Evolutionary conservation across 1,140 invertebrate species (phyloP), one percentile per base, ranked within the genome.

Genomic region (Babylonia areolata): DNA sequence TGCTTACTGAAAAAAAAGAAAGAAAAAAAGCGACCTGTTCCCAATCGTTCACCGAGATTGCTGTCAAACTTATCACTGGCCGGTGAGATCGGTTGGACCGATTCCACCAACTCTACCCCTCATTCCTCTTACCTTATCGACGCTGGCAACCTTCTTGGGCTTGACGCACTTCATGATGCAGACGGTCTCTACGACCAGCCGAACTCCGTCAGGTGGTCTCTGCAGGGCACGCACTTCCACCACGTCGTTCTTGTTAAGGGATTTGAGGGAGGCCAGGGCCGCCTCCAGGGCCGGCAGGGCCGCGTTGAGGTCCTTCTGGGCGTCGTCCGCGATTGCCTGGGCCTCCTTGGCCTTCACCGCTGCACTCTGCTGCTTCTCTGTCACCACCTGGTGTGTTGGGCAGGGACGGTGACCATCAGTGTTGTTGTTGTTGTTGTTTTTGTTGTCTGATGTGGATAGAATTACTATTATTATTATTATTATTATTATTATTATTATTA

Each of bases 161-260:
- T 96, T 96, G 39, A 97, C 95, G 33, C 33, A 12, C 87, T 97
- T 97, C 79, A 97, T 96, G 81, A 97, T 97, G 91, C 97, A 97
- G 37, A 97, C 96, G 39, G 96, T 95, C 91, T 97, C 97, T 39
- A 97, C 96, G 1, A 99, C 98, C 84, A 99, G 93, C 92, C 97
- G 97, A 0, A 99, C 98, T 31, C 97, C 97, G 20, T 96, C 96
- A 0, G 98, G 99, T 0, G 99, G 99, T 94, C 97, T 91, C 90
- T 95, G 95, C 95, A 96, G 95, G 1, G 96, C 95, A 89, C 96
- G 94, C 28, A 96, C 96, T 91, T 96, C 96, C 28, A 95, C 95
- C 31, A 96, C 95, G 90, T 97, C 97, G 90, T 96, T 96, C 89
- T 96, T 96, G 91, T 97, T 97, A 42, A 97, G 91, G 12, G 96